Conservation (phyloP, 2,888 invertebrate genomes). For the Drosophila suboccidentalis region DNA sequence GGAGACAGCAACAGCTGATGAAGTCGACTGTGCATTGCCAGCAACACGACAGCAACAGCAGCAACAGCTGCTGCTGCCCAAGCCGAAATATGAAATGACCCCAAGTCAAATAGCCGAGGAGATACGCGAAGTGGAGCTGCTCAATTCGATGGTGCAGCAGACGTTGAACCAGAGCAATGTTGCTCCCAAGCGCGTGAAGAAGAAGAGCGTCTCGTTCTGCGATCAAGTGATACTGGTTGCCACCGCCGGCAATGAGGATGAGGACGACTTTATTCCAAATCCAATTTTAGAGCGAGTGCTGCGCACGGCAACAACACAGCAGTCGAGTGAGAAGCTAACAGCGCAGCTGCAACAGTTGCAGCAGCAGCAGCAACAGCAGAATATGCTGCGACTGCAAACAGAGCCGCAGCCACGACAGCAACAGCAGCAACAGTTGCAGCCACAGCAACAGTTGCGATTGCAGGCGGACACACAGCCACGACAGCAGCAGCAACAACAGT, state of each 20-base stretch:
- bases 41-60: constrained; percentile 59
- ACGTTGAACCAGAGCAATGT: constrained; percentile 85
- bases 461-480: constrained; percentile 56
- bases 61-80: constrained; percentile 74
- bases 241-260: constrained; percentile 96
- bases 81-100: constrained; percentile 85
- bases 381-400: constrained; percentile 86
- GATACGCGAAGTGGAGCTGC: constrained; percentile 87
- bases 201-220: constrained; percentile 97
- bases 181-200: constrained; percentile 89
- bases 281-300: constrained; percentile 95
- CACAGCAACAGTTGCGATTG: constrained; percentile 32
- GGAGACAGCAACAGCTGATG: constrained; percentile 66
- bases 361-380: constrained; percentile 85
- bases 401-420: constrained; percentile 83
- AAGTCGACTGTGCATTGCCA: constrained; percentile 80
- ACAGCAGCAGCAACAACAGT: constrained; percentile 66
- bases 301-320: constrained; percentile 89
- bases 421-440: constrained; percentile 56
- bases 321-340: constrained; percentile 86
- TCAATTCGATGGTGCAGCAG: constrained; percentile 87
- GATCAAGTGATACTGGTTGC: constrained; percentile 97
- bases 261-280: constrained; percentile 95
- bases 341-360: constrained; percentile 89
- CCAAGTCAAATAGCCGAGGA: constrained; percentile 87